Evolutionary conservation across 2,113 vertebrate genomes (phyloP).

Genomic region (Megalops atlanticus): DNA sequence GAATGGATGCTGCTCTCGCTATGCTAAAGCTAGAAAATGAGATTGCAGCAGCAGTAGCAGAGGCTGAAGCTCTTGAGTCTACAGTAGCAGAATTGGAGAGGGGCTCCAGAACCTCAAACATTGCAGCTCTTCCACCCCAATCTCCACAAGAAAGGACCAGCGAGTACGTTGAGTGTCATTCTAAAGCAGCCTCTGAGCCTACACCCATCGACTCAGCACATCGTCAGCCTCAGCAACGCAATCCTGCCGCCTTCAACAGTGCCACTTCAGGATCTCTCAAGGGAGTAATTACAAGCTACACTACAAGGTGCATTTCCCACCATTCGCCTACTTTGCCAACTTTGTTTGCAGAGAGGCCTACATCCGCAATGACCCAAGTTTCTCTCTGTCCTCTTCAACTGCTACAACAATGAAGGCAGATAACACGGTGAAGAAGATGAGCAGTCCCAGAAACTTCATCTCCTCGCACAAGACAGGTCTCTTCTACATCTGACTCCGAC

Average conservation of each 20-base stretch:
- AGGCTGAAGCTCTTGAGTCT: conserved; percentile 1
- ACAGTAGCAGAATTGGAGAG: background rate
- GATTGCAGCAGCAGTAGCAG: background rate
- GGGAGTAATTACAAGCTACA: conserved; percentile 20
- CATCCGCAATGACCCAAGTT: conserved; percentile 10
- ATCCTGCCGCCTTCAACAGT: conserved; percentile 4
- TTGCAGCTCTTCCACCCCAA: too few species aligned
- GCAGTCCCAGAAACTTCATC: background rate
- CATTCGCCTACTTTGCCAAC: conserved; percentile 13
- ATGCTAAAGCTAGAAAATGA: background rate
- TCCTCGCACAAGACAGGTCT: conserved; percentile 19
- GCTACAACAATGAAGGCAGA: conserved; percentile 16
- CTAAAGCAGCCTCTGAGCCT: conserved; percentile 20
- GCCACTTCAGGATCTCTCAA: background rate
- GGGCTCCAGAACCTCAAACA: background rate
- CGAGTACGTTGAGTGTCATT: conserved; percentile 13
- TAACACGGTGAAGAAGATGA: conserved; percentile 1
- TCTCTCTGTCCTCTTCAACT: conserved; percentile 5
- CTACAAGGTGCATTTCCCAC: conserved; percentile 8
- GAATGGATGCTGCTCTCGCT: too few species aligned
- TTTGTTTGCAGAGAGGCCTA: conserved; percentile 12
- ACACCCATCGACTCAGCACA: too few species aligned
- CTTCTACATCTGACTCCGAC: background rate
- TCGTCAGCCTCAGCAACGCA: background rate
- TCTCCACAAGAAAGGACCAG: conserved; percentile 19